Evolutionary conservation across 1,140 invertebrate species (phyloP).

Genomic region (Caenorhabditis inopinata): DNA sequence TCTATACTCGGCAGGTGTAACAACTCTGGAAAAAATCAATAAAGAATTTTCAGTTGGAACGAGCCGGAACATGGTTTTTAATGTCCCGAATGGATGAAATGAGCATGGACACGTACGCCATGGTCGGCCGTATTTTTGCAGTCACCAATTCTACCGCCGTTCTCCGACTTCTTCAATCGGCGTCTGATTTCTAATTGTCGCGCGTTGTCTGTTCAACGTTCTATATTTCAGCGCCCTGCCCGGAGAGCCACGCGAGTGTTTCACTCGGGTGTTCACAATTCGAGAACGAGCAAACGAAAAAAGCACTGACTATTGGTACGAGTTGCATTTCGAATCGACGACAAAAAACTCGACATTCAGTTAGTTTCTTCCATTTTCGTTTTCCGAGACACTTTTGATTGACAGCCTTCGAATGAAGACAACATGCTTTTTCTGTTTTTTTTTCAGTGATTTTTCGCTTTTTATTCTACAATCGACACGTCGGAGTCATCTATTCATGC

Average conservation of each 20-base stretch:
- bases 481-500: constrained; percentile 44
- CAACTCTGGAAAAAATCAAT: too few species aligned
- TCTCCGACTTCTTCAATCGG: constrained; percentile 36
- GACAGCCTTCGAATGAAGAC: constrained; percentile 17
- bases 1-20: background rate
- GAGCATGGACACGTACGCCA: constrained; percentile 39
- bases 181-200: background rate
- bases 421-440: background rate
- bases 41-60: constrained; percentile 34
- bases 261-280: constrained; percentile 41
- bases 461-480: constrained; percentile 46
- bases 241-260: constrained; percentile 37
- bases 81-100: constrained; percentile 38
- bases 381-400: constrained; percentile 8
- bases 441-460: constrained; percentile 44
- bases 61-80: constrained; percentile 40
- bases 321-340: constrained; percentile 39
- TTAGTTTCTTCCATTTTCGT: constrained; percentile 25
- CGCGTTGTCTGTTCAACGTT: too few species aligned
- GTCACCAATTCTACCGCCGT: constrained; percentile 37
- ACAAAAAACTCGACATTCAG: constrained; percentile 39
- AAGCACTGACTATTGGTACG: constrained; percentile 38
- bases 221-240: constrained; percentile 29
- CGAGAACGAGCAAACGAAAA: constrained; percentile 27
- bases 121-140: constrained; percentile 33